Evolutionary conservation across 2,797 vertebrate species (phyloP).

Genomic region (Dendrocincla fuliginosa): DNA sequence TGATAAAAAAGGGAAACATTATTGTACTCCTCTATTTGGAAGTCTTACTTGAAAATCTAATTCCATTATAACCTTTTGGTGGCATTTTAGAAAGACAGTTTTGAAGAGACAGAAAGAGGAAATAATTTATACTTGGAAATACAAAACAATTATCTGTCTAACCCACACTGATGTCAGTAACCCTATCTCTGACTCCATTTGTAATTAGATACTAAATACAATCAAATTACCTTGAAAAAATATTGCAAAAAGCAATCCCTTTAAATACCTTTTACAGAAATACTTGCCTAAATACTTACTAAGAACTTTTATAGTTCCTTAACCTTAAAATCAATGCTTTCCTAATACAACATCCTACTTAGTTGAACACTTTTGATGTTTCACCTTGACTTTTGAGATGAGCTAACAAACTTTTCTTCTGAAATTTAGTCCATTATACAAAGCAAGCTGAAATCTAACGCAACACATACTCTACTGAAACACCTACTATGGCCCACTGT

Average conservation of each 20-base stretch:
- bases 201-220: background rate
- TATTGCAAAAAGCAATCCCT: background rate
- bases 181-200: background rate
- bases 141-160: background rate
- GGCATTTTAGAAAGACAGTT: background rate
- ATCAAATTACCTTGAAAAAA: background rate
- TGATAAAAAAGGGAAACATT: background rate
- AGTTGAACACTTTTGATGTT: background rate
- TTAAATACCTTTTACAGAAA: background rate
- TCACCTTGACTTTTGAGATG: background rate
- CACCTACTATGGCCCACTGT: background rate
- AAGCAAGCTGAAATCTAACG: background rate
- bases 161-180: background rate
- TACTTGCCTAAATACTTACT: background rate
- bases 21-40: background rate
- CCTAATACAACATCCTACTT: background rate
- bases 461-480: background rate
- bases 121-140: background rate
- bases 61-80: background rate
- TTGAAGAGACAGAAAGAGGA: background rate
- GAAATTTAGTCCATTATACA: background rate
- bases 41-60: background rate
- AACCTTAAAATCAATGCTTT: background rate
- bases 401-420: background rate
- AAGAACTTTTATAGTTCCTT: background rate